Base-by-base conservation (phyloP, 1,140 invertebrate species). In the Diachasmimorpha longicaudata region DNA sequence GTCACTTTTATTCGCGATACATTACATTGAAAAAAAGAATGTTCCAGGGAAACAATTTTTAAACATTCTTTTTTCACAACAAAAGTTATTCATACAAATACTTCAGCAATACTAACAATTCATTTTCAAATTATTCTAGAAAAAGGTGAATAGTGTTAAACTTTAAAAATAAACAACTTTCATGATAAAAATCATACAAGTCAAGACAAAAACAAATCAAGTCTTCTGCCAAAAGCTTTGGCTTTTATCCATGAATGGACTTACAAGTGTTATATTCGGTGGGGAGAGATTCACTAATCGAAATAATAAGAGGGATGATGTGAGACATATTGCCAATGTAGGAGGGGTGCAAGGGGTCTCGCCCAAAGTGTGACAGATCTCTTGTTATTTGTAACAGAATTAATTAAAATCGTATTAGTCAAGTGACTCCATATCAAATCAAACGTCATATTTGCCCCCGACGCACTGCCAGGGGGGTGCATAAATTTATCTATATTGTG, bases 391-490 rank as follows among this genome's bases (percentile, higher is more conserved):
- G 69, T 71, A 39, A 68, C 36, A 16, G 69, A 76, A 76, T 76
- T 76, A 76, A 76, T 76, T 76, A 76, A 76, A 76, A 36, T 55
- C 67, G 69, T 76, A 76, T 76, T 76, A 76, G 74, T 76, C 48
- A 63, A 76, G 69, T 76, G 55, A 63, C 58, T 63, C 58, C 58
- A 63, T 63, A 25, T 63, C 58, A 63, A 63, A 63, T 63, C 58
- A 25, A 25, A 63, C 8, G 58, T 63, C 58, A 70, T 75, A 75
- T 75, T 70, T 75, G 74, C 68, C 25, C 66, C 16, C 6, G 37
- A 52, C 46, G 69, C 52, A n/a, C 36, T 44, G 21, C 25, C n/a
- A 31, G 21, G 23, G n/a, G 74, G 69, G 69, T 76, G 69, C 48
- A 76, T 76, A 76, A 71, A 46, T 63, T 76, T 75, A 71, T 42